Conservation (phyloP, 1,140 invertebrate genomes). For the Muscidifurax raptorellus region DNA sequence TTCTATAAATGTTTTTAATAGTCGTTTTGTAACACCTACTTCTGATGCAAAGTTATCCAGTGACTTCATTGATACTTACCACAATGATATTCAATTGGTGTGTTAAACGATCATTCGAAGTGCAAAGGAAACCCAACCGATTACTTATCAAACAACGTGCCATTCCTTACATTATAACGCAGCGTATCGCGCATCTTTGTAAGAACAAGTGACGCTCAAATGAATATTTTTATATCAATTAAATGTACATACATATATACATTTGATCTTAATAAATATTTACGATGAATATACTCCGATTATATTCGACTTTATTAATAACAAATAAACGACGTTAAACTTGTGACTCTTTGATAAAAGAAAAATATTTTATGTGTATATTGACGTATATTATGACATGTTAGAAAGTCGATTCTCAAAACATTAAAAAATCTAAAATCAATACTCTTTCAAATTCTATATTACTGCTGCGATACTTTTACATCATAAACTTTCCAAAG, state of each 20-base stretch:
- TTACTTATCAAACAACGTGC: conserved; percentile 44
- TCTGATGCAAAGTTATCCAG: not conserved
- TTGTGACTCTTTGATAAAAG: conserved; percentile 46
- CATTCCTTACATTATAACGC: conserved; percentile 44
- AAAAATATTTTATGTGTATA: conserved; percentile 43
- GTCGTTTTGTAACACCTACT: not conserved
- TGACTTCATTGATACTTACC: not conserved
- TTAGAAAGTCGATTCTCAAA: conserved; percentile 25
- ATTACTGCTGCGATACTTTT: conserved; percentile 27
- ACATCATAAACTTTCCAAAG: conserved; percentile 45
- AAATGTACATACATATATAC: conserved; percentile 30
- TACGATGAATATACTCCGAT: conserved; percentile 39
- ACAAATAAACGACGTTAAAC: conserved; percentile 20
- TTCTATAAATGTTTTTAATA: not conserved
- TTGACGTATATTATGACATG: conserved; percentile 31
- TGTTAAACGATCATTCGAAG: conserved; percentile 26
- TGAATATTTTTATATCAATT: conserved; percentile 47
- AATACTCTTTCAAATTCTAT: conserved; percentile 26
- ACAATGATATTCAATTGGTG: not conserved
- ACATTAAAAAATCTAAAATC: conserved; percentile 21
- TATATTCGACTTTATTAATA: conserved; percentile 32
- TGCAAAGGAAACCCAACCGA: not conserved
- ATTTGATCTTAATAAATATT: conserved; percentile 39
- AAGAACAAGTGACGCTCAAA: conserved; percentile 33
- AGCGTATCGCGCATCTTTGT: conserved; percentile 16